phyloP scores from a whole-genome alignment of 2,888 invertebrate genomes.

The Rhorus exstirpatorius region DNA sequence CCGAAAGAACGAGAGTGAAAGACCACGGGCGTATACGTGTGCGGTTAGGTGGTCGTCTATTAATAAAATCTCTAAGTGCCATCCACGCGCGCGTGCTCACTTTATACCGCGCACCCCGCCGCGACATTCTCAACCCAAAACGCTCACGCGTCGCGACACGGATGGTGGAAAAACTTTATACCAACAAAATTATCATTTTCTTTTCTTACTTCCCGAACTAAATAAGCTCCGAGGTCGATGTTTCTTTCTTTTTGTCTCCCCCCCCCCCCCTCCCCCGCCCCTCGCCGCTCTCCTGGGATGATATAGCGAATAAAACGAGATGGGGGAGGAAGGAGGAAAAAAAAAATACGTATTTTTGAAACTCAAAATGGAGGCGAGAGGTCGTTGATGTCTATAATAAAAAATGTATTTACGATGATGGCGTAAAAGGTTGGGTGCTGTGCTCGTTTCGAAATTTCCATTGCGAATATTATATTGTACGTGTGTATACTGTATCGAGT shows the following conservation, averaged over 20 bases:
- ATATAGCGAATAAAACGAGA: conserved; percentile 1
- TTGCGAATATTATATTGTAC: neutral
- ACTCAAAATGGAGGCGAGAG: conserved; percentile 45
- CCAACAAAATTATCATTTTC: conserved; percentile 27
- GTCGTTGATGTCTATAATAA: conserved; percentile 58
- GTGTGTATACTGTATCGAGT: neutral
- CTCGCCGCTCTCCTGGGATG: too few species aligned
- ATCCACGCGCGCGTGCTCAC: conserved; percentile 59
- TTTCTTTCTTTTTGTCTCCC: conserved; percentile 17
- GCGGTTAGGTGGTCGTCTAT: conserved; percentile 71
- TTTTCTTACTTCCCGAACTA: conserved; percentile 27
- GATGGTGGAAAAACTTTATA: conserved; percentile 50
- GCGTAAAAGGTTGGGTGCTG: conserved; percentile 37
- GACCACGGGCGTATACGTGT: conserved; percentile 54
- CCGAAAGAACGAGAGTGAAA: conserved; percentile 66
- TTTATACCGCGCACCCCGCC: conserved; percentile 14
- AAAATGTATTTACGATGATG: conserved; percentile 62
- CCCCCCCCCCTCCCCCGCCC: too few species aligned
- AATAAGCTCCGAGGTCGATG: neutral
- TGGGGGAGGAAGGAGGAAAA: neutral
- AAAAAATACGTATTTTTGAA: conserved; percentile 36
- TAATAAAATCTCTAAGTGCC: conserved; percentile 70
- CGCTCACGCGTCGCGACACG: neutral
- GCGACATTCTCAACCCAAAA: conserved; percentile 27
- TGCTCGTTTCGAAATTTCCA: conserved; percentile 36